Percentiles rank a stretch among this genome's conserved stretches.
These are phyloP conservation scores for Ochropleura plecta DNA, from an alignment of 2,888 invertebrate genomes.

Conservation along the genomic window DNA sequence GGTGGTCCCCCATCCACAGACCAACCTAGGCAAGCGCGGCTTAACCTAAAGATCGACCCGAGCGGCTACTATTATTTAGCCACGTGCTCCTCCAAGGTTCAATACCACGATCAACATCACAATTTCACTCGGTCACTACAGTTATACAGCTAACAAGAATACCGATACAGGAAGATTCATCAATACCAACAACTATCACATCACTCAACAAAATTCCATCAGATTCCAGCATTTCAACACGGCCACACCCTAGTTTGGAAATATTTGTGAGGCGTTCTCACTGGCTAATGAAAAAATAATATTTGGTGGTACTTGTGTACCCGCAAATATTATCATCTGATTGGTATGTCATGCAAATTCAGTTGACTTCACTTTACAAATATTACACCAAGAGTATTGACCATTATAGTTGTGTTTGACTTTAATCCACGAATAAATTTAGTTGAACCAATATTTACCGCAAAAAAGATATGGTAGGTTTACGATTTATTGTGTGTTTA, in stretches of 20 bases:
- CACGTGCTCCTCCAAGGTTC: too few relatives aligned
- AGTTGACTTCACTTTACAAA: slow-evolving; percentile 40
- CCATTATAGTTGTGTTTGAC: slow-evolving; percentile 33
- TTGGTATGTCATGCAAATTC: slow-evolving; percentile 49
- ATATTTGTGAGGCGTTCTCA: slow-evolving; percentile 23
- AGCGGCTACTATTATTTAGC: too few relatives aligned
- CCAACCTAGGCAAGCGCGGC: too few relatives aligned
- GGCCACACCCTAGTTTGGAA: slow-evolving; percentile 42
- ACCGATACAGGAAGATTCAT: neutral
- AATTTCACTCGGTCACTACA: neutral
- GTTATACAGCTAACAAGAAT: neutral
- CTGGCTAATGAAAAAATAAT: slow-evolving; percentile 58
- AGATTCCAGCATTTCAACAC: neutral
- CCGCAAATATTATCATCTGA: slow-evolving; percentile 52
- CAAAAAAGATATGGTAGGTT: slow-evolving; percentile 23
- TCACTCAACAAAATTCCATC: slow-evolving; percentile 4
- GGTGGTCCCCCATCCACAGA: too few relatives aligned
- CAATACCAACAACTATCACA: slow-evolving; percentile 9
- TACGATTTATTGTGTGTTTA: neutral
- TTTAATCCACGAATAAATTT: slow-evolving; percentile 47
- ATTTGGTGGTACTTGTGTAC: slow-evolving; percentile 35
- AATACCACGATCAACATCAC: neutral
- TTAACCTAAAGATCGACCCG: too few relatives aligned
- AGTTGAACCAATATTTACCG: slow-evolving; percentile 20
- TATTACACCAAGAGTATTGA: slow-evolving; percentile 37